These are phyloP conservation scores for Drosophila neocordata DNA, from an alignment of 1,140 invertebrate genomes.

Conservation along the genomic window DNA sequence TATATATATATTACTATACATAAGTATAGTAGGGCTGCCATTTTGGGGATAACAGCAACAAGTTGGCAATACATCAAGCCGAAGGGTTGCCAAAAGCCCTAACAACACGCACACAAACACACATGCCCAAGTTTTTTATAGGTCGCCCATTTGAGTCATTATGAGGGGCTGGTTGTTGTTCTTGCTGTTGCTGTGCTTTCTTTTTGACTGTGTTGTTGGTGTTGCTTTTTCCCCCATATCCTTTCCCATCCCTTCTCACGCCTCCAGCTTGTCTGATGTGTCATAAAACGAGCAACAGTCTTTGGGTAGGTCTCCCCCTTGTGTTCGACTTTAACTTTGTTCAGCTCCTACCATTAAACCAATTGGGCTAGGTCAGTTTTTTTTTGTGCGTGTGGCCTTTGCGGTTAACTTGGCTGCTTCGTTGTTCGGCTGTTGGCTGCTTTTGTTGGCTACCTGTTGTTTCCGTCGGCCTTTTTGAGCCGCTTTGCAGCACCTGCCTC, in stretches of 20 bases:
- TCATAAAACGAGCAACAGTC: constrained; percentile 40
- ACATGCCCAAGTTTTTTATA: constrained; percentile 45
- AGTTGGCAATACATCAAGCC: constrained; percentile 43
- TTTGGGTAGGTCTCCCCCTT: constrained; percentile 34
- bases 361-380: constrained; percentile 74
- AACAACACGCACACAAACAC: constrained; percentile 28
- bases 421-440: constrained; percentile 8
- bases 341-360: constrained; percentile 71
- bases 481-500: constrained; percentile 62
- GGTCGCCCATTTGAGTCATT: constrained; percentile 33
- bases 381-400: constrained; percentile 64
- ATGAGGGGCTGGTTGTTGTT: constrained; percentile 32
- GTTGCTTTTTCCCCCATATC: constrained; percentile 7
- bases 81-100: constrained; percentile 69
- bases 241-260: constrained; percentile 15
- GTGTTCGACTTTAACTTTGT: constrained; percentile 18
- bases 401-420: constrained; percentile 43
- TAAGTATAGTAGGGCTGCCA: not conserved
- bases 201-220: constrained; percentile 25
- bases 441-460: constrained; percentile 65
- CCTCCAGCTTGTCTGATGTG: constrained; percentile 23
- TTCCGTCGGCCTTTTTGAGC: constrained; percentile 42
- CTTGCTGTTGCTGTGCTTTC: constrained; percentile 18
- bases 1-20: not conserved
- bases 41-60: constrained; percentile 31